Conservation (phyloP, 2,888 invertebrate genomes). For the Conomelus anceps region DNA sequence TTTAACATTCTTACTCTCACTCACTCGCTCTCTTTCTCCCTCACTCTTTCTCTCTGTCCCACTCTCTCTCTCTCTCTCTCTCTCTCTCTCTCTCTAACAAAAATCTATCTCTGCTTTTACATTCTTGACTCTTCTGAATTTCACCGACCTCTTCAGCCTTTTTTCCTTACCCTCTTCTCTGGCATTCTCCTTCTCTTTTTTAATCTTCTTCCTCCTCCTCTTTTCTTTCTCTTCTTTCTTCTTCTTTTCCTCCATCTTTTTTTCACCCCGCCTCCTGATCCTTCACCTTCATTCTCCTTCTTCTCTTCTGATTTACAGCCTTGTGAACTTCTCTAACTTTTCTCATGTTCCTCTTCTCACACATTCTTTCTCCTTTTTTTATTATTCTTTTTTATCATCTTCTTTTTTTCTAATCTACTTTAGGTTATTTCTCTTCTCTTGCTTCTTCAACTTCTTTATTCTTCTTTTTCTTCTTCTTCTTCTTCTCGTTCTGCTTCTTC, state of each 20-base stretch:
- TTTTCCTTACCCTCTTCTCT: background rate
- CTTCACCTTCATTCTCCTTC: background rate
- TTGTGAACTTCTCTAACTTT: background rate
- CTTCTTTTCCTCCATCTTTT: background rate
- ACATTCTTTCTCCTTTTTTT: background rate
- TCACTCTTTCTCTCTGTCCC: background rate
- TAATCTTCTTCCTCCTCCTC: too few species aligned
- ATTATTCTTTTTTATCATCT: background rate
- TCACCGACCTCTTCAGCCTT: background rate
- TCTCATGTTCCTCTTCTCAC: background rate
- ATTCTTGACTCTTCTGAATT: background rate
- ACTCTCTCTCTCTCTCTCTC: background rate
- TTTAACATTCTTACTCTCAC: too few species aligned
- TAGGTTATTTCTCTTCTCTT: background rate
- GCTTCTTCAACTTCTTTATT: background rate
- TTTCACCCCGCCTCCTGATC: background rate
- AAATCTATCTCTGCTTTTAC: background rate
- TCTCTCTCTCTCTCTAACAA: background rate
- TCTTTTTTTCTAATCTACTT: background rate
- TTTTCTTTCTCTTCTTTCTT: too few species aligned
- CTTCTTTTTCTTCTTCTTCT: background rate
- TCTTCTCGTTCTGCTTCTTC: background rate
- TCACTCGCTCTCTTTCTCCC: too few species aligned
- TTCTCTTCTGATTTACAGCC: background rate
- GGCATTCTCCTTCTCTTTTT: too few species aligned